These are phyloP conservation scores for Strigamia crassipes DNA, from an alignment of 2,888 invertebrate genomes.

Conservation along the genomic window DNA sequence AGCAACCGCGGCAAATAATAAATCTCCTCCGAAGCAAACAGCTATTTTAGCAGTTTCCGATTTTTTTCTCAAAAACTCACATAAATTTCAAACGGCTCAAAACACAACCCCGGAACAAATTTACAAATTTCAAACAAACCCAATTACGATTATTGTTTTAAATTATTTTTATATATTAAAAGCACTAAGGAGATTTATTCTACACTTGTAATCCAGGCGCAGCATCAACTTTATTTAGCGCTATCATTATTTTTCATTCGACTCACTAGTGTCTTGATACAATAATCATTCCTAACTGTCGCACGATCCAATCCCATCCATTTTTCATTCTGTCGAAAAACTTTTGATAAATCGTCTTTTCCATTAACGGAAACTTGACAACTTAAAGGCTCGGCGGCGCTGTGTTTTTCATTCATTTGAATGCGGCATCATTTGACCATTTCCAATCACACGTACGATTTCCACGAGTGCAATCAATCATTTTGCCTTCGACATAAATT, in stretches of 20 bases:
- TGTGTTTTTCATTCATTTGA: conserved; percentile 1
- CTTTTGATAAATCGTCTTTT: conserved; percentile 38
- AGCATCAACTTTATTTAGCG: neutral
- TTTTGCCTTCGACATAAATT: neutral
- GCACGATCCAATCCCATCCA: conserved; percentile 12
- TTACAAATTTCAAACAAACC: neutral
- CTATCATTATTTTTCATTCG: conserved; percentile 22
- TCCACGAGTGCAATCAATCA: neutral
- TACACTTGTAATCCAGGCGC: neutral
- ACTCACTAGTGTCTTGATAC: conserved; percentile 24
- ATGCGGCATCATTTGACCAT: conserved; percentile 29
- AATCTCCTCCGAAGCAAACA: neutral
- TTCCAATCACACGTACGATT: neutral
- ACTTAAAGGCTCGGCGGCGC: neutral
- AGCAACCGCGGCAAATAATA: conserved; percentile 28
- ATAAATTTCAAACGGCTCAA: conserved; percentile 1
- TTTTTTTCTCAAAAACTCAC: neutral
- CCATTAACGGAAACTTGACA: conserved; percentile 32
- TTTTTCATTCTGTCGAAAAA: conserved; percentile 33
- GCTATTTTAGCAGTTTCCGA: conserved; percentile 1
- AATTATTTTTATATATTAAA: neutral
- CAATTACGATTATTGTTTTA: neutral
- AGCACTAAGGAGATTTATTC: neutral
- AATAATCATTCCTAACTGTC: conserved; percentile 37
- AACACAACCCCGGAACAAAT: neutral